Conservation (phyloP, 1,140 invertebrate species). For the Heterodera carotae region DNA sequence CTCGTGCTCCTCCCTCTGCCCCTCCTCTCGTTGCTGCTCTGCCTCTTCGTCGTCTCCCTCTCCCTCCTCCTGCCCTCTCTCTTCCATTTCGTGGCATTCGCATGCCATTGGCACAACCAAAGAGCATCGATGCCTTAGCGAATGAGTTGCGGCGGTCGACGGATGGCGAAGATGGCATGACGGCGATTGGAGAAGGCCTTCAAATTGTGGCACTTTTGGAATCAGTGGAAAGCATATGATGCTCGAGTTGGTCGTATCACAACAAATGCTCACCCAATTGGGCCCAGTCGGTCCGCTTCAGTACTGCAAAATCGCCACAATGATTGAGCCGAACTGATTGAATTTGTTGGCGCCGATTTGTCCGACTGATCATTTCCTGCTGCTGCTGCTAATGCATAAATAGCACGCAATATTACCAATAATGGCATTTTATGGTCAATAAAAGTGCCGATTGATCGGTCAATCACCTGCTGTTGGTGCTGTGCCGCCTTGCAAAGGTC, state of each 20-base stretch:
- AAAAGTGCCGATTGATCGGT: too few relatives aligned
- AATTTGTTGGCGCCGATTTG: neutral
- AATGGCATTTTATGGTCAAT: too few relatives aligned
- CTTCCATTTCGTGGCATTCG: slow-evolving; percentile 25
- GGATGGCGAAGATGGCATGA: neutral
- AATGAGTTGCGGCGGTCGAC: neutral
- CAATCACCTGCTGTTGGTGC: neutral
- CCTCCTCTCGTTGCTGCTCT: neutral
- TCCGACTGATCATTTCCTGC: neutral
- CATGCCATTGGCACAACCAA: slow-evolving; percentile 18
- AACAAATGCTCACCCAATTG: slow-evolving; percentile 12
- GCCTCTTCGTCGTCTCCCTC: neutral
- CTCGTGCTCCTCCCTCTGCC: neutral
- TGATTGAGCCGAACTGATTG: slow-evolving; percentile 13
- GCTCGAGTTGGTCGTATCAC: too few relatives aligned
- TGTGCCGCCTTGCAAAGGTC: slow-evolving; percentile 8
- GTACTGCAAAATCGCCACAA: slow-evolving; percentile 19
- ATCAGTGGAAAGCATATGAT: too few relatives aligned
- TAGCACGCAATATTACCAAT: too few relatives aligned
- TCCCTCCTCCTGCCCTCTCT: neutral
- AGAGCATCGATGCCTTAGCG: slow-evolving; percentile 17
- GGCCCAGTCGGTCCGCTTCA: slow-evolving; percentile 5
- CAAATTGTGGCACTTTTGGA: neutral
- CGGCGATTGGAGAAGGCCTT: neutral
- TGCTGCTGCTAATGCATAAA: neutral